Evolutionary conservation across 2,113 vertebrate species (phyloP).

Genomic region (Ariopsis seemanni): DNA sequence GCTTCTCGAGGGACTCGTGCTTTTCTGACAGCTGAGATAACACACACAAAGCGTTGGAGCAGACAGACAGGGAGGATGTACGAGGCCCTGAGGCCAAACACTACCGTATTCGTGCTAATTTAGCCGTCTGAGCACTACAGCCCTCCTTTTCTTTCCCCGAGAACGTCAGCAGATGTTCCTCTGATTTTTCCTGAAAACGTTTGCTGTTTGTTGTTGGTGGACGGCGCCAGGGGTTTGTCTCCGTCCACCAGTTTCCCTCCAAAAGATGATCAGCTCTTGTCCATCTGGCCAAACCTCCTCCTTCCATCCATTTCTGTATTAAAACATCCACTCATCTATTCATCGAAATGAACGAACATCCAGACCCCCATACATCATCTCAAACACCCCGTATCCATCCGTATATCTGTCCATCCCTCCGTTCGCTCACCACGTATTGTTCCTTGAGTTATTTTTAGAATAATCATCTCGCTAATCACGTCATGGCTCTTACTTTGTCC

Average conservation of each 20-base stretch:
- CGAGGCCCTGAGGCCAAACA: constrained; percentile 17
- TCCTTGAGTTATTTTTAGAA: neutral
- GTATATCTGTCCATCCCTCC: neutral
- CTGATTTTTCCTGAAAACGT: neutral
- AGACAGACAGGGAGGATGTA: constrained; percentile 5
- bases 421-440: neutral
- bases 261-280: neutral
- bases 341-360: neutral
- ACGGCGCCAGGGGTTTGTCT: neutral
- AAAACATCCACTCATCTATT: neutral
- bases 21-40: constrained; percentile 36
- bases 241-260: neutral
- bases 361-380: neutral
- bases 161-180: neutral
- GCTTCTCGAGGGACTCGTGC: neutral
- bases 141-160: neutral
- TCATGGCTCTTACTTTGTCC: neutral
- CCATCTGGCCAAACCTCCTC: neutral
- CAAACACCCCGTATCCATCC: neutral
- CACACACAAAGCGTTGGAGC: constrained; percentile 33
- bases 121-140: neutral
- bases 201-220: neutral
- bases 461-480: neutral
- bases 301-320: neutral
- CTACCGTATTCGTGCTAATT: constrained; percentile 40